Evolutionary conservation across 2,113 vertebrate genomes (phyloP).

Genomic region (Cairina moschata): DNA sequence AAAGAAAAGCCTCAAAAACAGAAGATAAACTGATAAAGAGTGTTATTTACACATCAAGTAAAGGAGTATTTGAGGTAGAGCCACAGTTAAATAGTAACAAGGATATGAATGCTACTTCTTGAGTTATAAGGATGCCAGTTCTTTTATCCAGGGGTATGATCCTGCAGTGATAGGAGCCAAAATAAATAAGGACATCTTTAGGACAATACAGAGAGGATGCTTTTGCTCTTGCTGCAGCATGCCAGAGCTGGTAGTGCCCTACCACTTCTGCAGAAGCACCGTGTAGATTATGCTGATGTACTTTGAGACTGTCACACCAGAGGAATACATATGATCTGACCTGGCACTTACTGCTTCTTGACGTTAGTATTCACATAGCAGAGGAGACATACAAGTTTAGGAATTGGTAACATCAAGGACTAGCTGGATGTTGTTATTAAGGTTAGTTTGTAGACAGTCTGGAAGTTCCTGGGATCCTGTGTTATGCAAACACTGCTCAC

Average conservation of each 20-base stretch:
- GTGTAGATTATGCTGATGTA: not conserved
- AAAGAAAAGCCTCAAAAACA: not conserved
- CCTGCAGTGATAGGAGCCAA: not conserved
- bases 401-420: not conserved
- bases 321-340: accelerated
- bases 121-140: not conserved
- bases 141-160: not conserved
- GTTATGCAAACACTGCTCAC: accelerated
- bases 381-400: not conserved
- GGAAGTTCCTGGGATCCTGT: accelerated
- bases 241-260: not conserved
- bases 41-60: not conserved
- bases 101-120: not conserved
- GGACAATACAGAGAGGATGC: not conserved
- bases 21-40: not conserved
- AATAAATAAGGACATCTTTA: not conserved
- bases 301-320: not conserved
- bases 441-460: not conserved
- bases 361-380: not conserved
- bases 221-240: not conserved
- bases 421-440: not conserved
- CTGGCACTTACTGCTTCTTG: not conserved
- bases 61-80: not conserved
- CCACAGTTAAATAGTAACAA: not conserved
- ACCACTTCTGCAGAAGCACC: not conserved